Conservation (phyloP, 30 jellyfish, hydroid and myxozoan genomes). For the Nemopilema nomurai region DNA sequence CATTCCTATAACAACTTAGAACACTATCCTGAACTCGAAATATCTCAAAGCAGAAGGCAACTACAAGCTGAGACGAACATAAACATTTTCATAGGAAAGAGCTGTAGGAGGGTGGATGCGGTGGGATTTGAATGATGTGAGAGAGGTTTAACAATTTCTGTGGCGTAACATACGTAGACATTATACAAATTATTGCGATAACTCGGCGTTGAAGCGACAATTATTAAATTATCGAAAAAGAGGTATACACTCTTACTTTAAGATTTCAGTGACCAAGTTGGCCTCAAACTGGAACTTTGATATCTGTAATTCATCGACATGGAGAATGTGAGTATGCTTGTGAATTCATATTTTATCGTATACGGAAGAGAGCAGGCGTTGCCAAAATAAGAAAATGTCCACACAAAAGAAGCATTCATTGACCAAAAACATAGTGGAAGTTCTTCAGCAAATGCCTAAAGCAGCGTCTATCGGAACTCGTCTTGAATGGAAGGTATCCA, state of each 20-base stretch:
- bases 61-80: not conserved
- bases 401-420: not conserved
- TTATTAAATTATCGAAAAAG: no score
- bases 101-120: not conserved
- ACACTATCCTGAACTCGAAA: not conserved
- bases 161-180: not conserved
- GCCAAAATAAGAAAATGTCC: not conserved
- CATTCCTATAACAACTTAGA: not conserved
- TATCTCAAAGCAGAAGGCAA: not conserved
- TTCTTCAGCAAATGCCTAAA: no score
- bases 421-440: not conserved
- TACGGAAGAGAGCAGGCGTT: not conserved
- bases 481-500: not conserved
- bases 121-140: not conserved
- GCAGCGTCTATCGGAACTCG: not conserved
- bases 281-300: not conserved
- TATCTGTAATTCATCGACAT: not conserved
- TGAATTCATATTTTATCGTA: no score
- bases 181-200: not conserved
- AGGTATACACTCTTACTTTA: no score
- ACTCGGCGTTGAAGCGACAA: not conserved
- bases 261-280: no score
- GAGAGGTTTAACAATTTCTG: not conserved
- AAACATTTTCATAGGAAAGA: not conserved
- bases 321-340: not conserved